phyloP scores from a whole-genome alignment of 1,140 invertebrate species.

The Parasteatoda tepidariorum region DNA sequence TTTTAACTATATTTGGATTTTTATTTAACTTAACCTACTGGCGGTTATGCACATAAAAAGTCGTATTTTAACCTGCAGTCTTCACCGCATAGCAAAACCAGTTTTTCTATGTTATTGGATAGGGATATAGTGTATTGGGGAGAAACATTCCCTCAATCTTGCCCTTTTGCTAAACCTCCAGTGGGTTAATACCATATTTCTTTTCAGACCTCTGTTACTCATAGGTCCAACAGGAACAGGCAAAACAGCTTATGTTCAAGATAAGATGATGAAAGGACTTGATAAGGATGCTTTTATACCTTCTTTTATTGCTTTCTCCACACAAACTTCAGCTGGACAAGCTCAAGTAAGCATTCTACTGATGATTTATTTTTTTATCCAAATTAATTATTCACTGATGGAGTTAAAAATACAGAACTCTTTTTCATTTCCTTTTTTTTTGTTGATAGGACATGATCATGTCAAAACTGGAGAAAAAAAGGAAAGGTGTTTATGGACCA shows the following conservation, averaged over 20 bases:
- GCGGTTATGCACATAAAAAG: too few species aligned
- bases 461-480: conserved; percentile 84
- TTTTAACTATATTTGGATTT: too few species aligned
- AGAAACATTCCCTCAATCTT: too few species aligned
- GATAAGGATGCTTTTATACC: conserved; percentile 80
- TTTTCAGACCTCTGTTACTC: conserved; percentile 77
- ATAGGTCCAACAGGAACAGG: conserved; percentile 93
- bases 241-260: conserved; percentile 90
- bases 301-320: conserved; percentile 88
- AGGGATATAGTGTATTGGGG: too few species aligned
- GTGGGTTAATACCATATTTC: too few species aligned
- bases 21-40: too few species aligned
- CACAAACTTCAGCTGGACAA: conserved; percentile 86
- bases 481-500: conserved; percentile 84
- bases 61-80: too few species aligned
- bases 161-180: too few species aligned
- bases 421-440: background rate
- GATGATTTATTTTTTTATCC: background rate
- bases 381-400: background rate
- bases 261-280: conserved; percentile 84
- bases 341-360: conserved; percentile 77
- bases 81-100: too few species aligned
- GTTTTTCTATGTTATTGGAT: too few species aligned
- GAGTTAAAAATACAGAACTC: background rate
- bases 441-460: conserved; percentile 81